A percentile compares a stretch with the other conserved stretches of the same genome.
Evolutionary conservation across 1,140 invertebrate genomes (phyloP).

Genomic region (Drosophila arizonae): DNA sequence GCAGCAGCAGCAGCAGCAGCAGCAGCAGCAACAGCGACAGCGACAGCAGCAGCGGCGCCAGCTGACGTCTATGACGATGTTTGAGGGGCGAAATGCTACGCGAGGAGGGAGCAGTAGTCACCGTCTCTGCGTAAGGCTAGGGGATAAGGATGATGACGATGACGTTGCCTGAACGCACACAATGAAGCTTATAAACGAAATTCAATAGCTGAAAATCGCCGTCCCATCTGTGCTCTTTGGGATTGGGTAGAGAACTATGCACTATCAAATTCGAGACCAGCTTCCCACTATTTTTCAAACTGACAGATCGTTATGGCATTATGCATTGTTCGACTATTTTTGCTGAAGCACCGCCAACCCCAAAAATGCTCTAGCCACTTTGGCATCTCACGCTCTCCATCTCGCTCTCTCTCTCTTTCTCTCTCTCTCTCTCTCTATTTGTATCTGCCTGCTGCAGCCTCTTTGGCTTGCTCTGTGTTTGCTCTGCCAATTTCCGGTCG

Average conservation of each 20-base stretch:
- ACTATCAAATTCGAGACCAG: conserved; percentile 33
- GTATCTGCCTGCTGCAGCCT: conserved; percentile 15
- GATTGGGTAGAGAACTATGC: conserved; percentile 34
- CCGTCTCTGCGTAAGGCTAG: not conserved
- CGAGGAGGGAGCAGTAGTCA: not conserved
- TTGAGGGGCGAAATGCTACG: not conserved
- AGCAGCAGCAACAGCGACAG: too few species aligned
- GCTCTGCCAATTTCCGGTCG: conserved; percentile 68
- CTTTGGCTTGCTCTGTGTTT: conserved; percentile 36
- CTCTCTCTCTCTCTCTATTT: not conserved
- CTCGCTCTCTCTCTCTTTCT: not conserved
- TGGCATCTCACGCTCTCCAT: not conserved
- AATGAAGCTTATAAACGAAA: conserved; percentile 72
- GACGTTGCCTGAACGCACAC: conserved; percentile 44
- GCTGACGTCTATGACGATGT: conserved; percentile 35
- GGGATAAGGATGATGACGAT: conserved; percentile 40
- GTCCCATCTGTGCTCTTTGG: conserved; percentile 54
- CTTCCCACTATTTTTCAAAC: conserved; percentile 69
- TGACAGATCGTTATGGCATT: conserved; percentile 75
- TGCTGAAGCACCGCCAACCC: not conserved
- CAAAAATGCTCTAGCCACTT: not conserved
- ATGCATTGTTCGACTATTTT: conserved; percentile 56
- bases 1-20: conserved; percentile 13
- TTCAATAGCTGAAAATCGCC: conserved; percentile 75
- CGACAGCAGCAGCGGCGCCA: not conserved